Percentiles rank a stretch among this genome's conserved stretches.
Evolutionary conservation across 1,140 invertebrate genomes (phyloP).

Genomic region (Orchesella cincta): DNA sequence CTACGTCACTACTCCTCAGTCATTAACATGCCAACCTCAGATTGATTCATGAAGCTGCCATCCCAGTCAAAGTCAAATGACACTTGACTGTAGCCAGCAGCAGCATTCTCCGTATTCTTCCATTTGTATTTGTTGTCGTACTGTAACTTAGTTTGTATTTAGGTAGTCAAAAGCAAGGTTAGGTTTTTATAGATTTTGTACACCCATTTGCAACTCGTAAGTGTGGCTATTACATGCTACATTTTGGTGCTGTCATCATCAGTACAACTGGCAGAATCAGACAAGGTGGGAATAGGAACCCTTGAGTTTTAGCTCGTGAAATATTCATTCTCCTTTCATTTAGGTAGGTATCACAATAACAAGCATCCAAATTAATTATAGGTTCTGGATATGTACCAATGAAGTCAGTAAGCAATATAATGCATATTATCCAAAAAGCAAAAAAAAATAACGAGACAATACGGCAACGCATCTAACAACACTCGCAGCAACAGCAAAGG

Average conservation of each 20-base stretch:
- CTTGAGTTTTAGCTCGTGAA: background rate
- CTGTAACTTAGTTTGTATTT: too few species aligned
- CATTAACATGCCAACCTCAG: too few species aligned
- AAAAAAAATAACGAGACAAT: background rate
- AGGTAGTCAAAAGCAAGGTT: background rate
- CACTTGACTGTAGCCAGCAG: too few species aligned
- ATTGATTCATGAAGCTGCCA: too few species aligned
- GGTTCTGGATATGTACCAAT: background rate
- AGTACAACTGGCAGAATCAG: background rate
- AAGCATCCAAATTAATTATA: background rate
- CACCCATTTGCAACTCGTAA: background rate
- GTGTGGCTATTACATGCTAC: background rate
- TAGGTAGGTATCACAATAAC: background rate
- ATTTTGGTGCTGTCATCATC: background rate
- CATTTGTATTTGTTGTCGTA: too few species aligned
- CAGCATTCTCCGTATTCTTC: too few species aligned
- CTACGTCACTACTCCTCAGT: too few species aligned
- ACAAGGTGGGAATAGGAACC: too few species aligned
- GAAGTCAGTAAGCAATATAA: background rate
- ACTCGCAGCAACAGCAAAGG: too few species aligned
- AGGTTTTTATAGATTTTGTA: background rate
- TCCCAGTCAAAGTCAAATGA: too few species aligned
- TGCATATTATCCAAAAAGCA: background rate
- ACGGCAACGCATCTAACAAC: too few species aligned
- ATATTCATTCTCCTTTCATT: background rate